Base-by-base conservation (phyloP, 2,113 vertebrate species). In the Zeus faber region DNA sequence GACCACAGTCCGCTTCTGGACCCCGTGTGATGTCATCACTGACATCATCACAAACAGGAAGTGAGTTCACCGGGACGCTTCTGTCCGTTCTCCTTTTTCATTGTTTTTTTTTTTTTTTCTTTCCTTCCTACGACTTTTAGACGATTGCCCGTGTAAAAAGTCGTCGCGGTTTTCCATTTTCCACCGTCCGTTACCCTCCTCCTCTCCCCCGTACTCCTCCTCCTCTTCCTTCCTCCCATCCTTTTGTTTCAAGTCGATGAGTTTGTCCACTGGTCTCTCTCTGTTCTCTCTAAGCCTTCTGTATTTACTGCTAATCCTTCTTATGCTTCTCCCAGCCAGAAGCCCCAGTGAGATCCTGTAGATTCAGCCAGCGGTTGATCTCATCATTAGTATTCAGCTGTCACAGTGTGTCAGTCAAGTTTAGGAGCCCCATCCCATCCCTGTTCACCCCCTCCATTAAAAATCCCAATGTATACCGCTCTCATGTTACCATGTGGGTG, bases 351-450 rank as follows among this genome's bases (percentile, higher is more conserved):
- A 85, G 87, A 89, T 87, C 83, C 84, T 84, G 81, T 85, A 83
- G 85, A 87, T 84, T 86, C 82, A 84, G 80, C 72, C 80, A 80
- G 78, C 78, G 83, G 80, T 85, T 88, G 87, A 90, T 91, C 88
- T 89, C 70, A 66, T 87, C 81, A 90, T 91, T 90, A 88, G 87
- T 90, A 91, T 90, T 89, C 90, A 75, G 63, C 68, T 84, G 85
- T 84, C 84, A 88, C 80, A 82, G 80, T 77, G 74, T 27, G 74
- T 86, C 82, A 65, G 69, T 88, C 84, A 88, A 89, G 74, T 85
- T 85, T 87, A 81, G 43, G 81, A 71, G 50, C 62, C 65, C 73
- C 72, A 62, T 49, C 61, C 65, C 72, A 29, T 54, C 54, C 59
- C 46, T 67, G 65, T 66, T 58, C 72, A 41, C 58, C 48, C 65